Base-by-base conservation (phyloP, 2,888 invertebrate species). In the Chorisops tibialis region DNA sequence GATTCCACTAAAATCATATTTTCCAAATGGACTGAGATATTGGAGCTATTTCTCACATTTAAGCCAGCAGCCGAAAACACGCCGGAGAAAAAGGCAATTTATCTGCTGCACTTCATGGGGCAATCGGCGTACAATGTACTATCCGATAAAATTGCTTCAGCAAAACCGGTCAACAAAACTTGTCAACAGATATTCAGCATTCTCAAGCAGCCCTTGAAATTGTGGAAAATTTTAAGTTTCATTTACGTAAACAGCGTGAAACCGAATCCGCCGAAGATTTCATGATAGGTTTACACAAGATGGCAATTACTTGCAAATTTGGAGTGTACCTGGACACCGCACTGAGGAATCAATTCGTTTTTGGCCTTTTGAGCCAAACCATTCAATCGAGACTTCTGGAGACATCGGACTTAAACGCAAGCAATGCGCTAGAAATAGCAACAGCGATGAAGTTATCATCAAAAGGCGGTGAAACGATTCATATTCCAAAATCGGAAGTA, bases 341-440 rank as follows among this genome's bases (percentile, higher is more conserved):
- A 37, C 37, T 70, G 52, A 47, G 70, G 18, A 71, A 71, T 58
- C 69, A 70, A 66, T 70, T 71, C 51, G 69, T 70, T 41, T 69
- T 69, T 63, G 70, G 70, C 1, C 49, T 70, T 43, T 43, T 65
- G 16, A 68, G 66, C 50, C 59, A 64, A 30, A 62, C 64, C 52
- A 70, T 69, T 4, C 68, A 71, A 65, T 67, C 63, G 22, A 62
- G 71, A 9, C 59, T 71, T 11, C 62, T 72, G 14, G 70, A 71
- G 61, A 63, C 59, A 30, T 66, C 64, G 39, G 60, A 69, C 24
- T 50, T 70, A 51, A 67, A 67, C 2, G 50, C 68, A 6, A 64
- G 68, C 6, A 66, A 45, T 18, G 71, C 71, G 19, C 14, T 68
- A 22, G 66, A 68, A 18, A 68, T 67, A 37, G 69, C 71, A 16